Evolutionary conservation across 64 coral and sea anemone genomes (phyloP).

Genomic region (Catalaphyllia jardinei): DNA sequence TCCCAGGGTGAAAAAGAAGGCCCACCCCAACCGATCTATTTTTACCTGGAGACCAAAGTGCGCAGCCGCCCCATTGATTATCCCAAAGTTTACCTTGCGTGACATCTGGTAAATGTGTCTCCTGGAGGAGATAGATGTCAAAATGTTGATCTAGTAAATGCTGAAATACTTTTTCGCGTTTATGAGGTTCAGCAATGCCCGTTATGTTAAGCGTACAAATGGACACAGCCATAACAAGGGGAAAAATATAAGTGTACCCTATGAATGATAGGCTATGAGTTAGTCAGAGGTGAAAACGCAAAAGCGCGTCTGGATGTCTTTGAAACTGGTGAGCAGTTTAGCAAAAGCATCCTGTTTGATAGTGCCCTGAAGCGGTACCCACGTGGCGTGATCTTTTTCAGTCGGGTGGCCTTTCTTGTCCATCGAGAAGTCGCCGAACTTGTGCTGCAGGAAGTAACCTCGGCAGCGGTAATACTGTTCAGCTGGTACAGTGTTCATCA

Average conservation of each 20-base stretch:
- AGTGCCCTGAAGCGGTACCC: too few relatives aligned
- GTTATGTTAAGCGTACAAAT: conserved; percentile 38
- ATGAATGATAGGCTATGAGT: too few relatives aligned
- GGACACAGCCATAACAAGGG: neutral
- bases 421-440: too few relatives aligned
- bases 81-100: neutral
- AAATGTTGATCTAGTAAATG: conserved; percentile 4
- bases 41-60: neutral
- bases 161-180: neutral
- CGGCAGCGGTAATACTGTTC: too few relatives aligned
- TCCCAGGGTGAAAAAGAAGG: neutral
- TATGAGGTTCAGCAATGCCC: conserved; percentile 21
- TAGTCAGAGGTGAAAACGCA: too few relatives aligned
- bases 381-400: too few relatives aligned
- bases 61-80: neutral
- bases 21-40: neutral
- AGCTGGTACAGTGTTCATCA: too few relatives aligned
- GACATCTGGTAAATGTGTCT: neutral
- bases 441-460: too few relatives aligned
- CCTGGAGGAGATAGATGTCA: conserved; percentile 10
- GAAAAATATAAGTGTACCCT: neutral
- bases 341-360: too few relatives aligned
- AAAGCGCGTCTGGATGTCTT: too few relatives aligned
- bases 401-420: too few relatives aligned
- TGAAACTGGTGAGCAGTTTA: too few relatives aligned